Percentiles rank a stretch among this genome's conserved stretches.
phyloP scores from a whole-genome alignment of 2,888 invertebrate species.

The Thera obeliscata region DNA sequence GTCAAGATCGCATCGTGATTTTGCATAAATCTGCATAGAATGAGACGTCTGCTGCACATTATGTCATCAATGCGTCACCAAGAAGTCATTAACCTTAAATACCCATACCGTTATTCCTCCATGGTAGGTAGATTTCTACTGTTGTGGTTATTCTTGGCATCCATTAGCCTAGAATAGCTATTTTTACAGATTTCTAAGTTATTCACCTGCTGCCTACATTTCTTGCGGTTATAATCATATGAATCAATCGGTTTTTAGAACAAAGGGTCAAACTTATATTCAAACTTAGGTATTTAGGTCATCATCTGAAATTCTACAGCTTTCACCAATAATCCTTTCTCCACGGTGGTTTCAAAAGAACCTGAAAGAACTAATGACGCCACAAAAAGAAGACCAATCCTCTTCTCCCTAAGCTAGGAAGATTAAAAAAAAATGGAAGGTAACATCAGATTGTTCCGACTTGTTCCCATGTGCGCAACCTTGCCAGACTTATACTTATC shows the following conservation, averaged over 20 bases:
- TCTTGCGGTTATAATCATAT: not conserved
- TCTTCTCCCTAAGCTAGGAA: no score
- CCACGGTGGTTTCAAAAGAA: no score
- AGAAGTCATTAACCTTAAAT: constrained; percentile 28
- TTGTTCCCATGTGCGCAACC: no score
- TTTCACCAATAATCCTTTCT: no score
- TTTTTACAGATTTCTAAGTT: not conserved
- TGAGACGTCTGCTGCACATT: constrained; percentile 18
- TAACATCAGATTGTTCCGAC: no score
- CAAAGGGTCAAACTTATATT: not conserved
- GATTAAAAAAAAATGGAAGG: no score
- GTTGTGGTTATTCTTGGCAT: not conserved
- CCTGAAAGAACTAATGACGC: no score
- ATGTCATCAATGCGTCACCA: constrained; percentile 16
- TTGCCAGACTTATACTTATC: no score
- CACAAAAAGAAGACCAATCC: no score
- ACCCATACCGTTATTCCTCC: constrained; percentile 1
- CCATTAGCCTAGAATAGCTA: not conserved
- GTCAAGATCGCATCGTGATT: constrained; percentile 24
- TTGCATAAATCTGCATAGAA: constrained; percentile 29
- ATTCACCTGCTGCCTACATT: not conserved
- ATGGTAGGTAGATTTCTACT: not conserved
- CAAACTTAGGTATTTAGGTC: no score
- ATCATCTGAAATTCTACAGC: no score
- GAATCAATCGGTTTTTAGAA: not conserved